Evolutionary conservation across 2,113 vertebrate genomes (phyloP), one percentile per base, ranked within the genome.

Genomic region (Otis tarda): DNA sequence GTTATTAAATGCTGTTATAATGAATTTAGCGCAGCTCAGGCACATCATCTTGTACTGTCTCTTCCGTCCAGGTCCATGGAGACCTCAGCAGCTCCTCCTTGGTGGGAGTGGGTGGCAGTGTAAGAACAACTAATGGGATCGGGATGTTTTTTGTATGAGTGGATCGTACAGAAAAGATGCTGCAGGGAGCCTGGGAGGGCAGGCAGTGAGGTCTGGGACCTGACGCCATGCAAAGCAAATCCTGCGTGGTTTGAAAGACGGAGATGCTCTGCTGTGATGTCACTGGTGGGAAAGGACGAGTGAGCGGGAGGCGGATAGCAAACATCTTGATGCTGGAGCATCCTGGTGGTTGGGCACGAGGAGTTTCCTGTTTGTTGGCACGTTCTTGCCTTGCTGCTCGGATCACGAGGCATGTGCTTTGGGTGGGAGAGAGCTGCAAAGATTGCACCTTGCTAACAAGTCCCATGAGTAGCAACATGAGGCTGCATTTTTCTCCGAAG

Each of bases 331-430:
- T 50, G 50, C 30, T 94, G 56, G 76, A 79, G 9, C 12, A 7
- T 18, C 14, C 3, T 61, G 30, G 12, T 50, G 53, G 24, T 7
- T 49, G 39, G 16, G 13, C 27, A 49, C 0, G 1, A 80, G 35
- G 37, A 50, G 5, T 63, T 63, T 89, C 25, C 43, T 35, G 3
- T 41, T 87, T 21, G 9, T n/a, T 80, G 14, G 6, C 47, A 81
- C 70, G 27, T 53, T 63, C 47, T 67, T 82, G 37, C 35, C 43
- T 74, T 50, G 41, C 16, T 41, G 35, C 12, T 68, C 3, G 4
- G 39, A 37, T 52, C 11, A 35, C 0, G 0, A 87, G 14, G 11
- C 13, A 31, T 0, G 0, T 4, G 15, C 27, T 79, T 79, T 69
- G 30, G 11, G 22, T 33, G 35, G 41, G 49, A 47, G 6, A 57